These are phyloP conservation scores for Phenacoccus solenopsis DNA, from an alignment of 1,140 invertebrate species.

Conservation along the genomic window DNA sequence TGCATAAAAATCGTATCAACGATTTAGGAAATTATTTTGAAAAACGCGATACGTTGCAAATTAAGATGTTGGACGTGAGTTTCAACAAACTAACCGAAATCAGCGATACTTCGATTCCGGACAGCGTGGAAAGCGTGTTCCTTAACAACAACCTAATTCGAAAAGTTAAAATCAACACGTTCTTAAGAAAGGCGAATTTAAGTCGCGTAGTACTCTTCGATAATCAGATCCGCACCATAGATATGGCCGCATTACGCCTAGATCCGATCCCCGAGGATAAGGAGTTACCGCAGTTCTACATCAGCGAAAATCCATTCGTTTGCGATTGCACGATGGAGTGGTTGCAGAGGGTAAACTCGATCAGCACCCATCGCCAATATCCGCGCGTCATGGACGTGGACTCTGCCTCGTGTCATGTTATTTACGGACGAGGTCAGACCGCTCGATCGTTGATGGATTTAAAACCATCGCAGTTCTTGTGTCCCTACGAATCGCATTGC, in stretches of 20 bases:
- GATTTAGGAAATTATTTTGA: conserved; percentile 63
- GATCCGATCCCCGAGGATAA: conserved; percentile 52
- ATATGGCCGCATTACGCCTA: conserved; percentile 61
- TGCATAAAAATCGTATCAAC: conserved; percentile 76
- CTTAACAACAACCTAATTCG: conserved; percentile 71
- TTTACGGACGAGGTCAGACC: conserved; percentile 48
- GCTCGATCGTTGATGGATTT: conserved; percentile 59
- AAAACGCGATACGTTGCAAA: conserved; percentile 45
- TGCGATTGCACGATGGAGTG: conserved; percentile 82
- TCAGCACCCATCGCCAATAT: conserved; percentile 56
- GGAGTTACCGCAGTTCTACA: conserved; percentile 68
- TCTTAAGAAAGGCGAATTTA: conserved; percentile 68
- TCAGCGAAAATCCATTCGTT: conserved; percentile 73
- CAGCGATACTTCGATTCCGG: conserved; percentile 55
- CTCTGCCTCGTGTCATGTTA: conserved; percentile 75
- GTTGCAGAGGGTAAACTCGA: conserved; percentile 66
- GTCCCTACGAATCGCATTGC: conserved; percentile 83
- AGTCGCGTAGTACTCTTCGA: conserved; percentile 71
- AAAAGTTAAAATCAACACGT: conserved; percentile 64
- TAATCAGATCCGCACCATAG: conserved; percentile 69
- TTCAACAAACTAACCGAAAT: conserved; percentile 66
- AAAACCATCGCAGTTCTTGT: conserved; percentile 57
- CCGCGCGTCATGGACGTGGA: conserved; percentile 83
- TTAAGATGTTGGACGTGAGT: conserved; percentile 68
- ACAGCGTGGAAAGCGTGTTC: conserved; percentile 63